Base-by-base conservation (phyloP, 2,113 vertebrate species). In the Pollimyrus isidori region DNA sequence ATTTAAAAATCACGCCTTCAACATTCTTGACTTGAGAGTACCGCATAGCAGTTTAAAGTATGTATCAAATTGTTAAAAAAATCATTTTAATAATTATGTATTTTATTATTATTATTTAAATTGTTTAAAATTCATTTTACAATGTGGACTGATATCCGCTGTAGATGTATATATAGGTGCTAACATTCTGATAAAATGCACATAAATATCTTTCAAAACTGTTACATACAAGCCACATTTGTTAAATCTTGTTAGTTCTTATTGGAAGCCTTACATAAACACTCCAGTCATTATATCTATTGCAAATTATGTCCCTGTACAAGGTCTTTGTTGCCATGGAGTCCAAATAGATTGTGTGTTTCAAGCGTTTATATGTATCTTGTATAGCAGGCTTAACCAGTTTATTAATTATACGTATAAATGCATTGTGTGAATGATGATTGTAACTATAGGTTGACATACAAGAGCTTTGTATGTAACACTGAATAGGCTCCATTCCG, bases 21-120 rank as follows among this genome's bases (percentile, higher is more conserved):
- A 83, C 42, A 89, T 89, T 83, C 73, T 56, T 52, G n/a, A 82
- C 88, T 88, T 46, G 21, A 30, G 50, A 39, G 19, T 53, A 30
- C 2, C 42, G 65, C 48, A 39, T 39, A 17, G 7, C 30, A 39
- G 2, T 88, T 21, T 76, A 39, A 80, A 80, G 73, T 80, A 80
- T 42, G 73, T 15, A 42, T 39, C 35, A 42, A 80, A 80, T 80
- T 0, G 13, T 42, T 42, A 19, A 7, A 80, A 80, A 80, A 80
- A 42, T 76, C 1, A 35, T 39, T 76, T 17, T 6, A 73, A 56
- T 21, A 17, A 17, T 17, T 52, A 17, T 52, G 50, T 52, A 52
- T 52, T 17, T 53, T 53, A 53, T 53, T 19, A 52, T 52, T 56
- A 56, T 56, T 56, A 56, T 56, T 56, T 56, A 21, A 56, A 56